These are phyloP conservation scores for Bombycilla garrulus DNA, from an alignment of 2,113 vertebrate genomes.

Conservation along the genomic window DNA sequence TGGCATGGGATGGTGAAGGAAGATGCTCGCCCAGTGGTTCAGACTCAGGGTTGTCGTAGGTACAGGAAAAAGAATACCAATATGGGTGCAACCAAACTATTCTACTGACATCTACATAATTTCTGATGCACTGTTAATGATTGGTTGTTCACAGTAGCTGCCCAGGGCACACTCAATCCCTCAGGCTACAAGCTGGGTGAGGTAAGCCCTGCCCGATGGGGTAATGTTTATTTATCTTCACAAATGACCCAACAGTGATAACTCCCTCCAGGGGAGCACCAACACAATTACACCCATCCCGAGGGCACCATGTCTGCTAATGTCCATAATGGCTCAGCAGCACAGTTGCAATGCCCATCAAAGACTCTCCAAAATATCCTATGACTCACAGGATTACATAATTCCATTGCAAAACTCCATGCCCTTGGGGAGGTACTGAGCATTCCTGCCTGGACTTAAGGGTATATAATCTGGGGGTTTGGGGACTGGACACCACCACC, in stretches of 20 bases:
- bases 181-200: not conserved
- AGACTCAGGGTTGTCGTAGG: not conserved
- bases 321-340: not conserved
- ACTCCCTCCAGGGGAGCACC: not conserved
- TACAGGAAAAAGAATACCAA: not conserved
- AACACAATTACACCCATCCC: not conserved
- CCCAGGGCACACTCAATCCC: not conserved
- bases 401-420: not conserved
- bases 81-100: not conserved
- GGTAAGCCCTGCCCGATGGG: not conserved
- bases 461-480: not conserved
- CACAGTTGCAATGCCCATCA: not conserved
- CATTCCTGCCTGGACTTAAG: not conserved
- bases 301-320: not conserved
- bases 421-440: not conserved
- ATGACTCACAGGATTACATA: not conserved
- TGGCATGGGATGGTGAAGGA: not conserved
- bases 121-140: not conserved
- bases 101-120: not conserved
- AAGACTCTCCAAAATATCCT: not conserved
- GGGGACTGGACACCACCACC: not conserved
- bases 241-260: not conserved
- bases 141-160: not conserved
- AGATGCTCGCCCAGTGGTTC: not conserved
- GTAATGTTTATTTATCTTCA: not conserved